phyloP scores from a whole-genome alignment of 2,113 vertebrate genomes.

The Gavialis gangeticus region DNA sequence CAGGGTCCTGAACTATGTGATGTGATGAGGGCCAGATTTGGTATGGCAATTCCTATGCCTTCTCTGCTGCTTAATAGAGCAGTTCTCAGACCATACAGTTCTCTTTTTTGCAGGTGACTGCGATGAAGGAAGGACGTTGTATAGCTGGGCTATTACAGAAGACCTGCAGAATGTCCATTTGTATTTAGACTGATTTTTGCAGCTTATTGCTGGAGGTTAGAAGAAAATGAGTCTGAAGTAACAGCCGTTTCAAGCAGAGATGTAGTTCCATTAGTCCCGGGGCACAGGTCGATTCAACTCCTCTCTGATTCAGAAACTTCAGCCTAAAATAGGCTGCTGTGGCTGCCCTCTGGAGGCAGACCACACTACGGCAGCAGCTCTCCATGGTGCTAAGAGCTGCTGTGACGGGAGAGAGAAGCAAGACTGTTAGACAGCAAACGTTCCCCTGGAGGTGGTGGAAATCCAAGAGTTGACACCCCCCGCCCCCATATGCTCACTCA shows the following conservation, averaged over 20 bases:
- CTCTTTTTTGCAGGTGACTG: not conserved
- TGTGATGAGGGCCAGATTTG: too few species aligned
- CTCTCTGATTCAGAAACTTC: too few species aligned
- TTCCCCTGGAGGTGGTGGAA: not conserved
- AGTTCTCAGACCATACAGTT: not conserved
- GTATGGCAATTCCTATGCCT: not conserved
- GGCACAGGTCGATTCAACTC: not conserved
- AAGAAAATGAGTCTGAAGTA: not conserved
- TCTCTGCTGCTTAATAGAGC: not conserved
- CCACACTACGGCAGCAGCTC: not conserved
- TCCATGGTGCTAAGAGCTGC: not conserved
- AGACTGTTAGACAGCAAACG: constrained; percentile 64
- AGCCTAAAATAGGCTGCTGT: too few species aligned
- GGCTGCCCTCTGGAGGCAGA: not conserved
- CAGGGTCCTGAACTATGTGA: not conserved
- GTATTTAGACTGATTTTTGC: not conserved
- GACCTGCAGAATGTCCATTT: not conserved
- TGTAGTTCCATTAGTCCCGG: not conserved
- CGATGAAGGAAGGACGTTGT: not conserved
- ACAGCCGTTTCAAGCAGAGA: not conserved
- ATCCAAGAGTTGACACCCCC: too few species aligned
- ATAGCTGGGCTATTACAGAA: not conserved
- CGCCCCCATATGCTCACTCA: not conserved
- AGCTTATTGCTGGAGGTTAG: not conserved
- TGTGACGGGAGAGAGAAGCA: constrained; percentile 66